These are phyloP conservation scores for Drosophila anomalata DNA, from an alignment of 2,888 invertebrate species.

Conservation along the genomic window DNA sequence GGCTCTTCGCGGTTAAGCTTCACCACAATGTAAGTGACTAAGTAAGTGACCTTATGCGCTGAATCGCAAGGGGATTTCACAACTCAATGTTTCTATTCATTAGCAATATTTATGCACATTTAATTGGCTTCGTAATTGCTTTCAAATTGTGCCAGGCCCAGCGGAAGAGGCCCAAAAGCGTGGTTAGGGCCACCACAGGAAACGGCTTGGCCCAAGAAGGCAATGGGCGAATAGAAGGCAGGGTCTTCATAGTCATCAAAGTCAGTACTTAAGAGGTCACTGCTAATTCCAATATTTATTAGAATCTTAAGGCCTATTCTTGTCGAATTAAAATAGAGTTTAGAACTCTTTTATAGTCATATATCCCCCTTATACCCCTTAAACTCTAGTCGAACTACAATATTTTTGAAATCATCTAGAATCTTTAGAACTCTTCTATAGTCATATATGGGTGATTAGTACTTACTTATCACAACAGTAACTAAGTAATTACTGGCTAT, in stretches of 20 bases:
- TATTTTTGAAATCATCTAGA: too few relatives aligned
- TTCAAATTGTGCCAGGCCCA: slow-evolving; percentile 52
- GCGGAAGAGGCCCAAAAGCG: slow-evolving; percentile 41
- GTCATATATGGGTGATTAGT: too few relatives aligned
- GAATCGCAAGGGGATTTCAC: background rate
- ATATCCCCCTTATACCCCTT: too few relatives aligned
- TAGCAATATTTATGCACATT: slow-evolving; percentile 63
- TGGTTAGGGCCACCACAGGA: slow-evolving; percentile 55
- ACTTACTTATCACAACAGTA: too few relatives aligned
- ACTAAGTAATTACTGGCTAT: too few relatives aligned
- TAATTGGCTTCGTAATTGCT: slow-evolving; percentile 65
- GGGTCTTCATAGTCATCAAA: background rate
- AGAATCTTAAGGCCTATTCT: too few relatives aligned
- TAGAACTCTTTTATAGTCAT: too few relatives aligned
- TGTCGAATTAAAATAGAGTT: too few relatives aligned
- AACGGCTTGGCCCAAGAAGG: slow-evolving; percentile 55
- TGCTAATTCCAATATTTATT: too few relatives aligned
- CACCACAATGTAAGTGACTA: slow-evolving; percentile 11
- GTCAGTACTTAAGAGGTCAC: too few relatives aligned
- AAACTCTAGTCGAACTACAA: too few relatives aligned
- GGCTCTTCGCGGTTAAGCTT: background rate
- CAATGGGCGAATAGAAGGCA: slow-evolving; percentile 27
- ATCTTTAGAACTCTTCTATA: too few relatives aligned
- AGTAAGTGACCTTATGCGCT: background rate
- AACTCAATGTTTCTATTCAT: slow-evolving; percentile 42